phyloP scores from a whole-genome alignment of 2,888 invertebrate species.

The Pterostichus niger region DNA sequence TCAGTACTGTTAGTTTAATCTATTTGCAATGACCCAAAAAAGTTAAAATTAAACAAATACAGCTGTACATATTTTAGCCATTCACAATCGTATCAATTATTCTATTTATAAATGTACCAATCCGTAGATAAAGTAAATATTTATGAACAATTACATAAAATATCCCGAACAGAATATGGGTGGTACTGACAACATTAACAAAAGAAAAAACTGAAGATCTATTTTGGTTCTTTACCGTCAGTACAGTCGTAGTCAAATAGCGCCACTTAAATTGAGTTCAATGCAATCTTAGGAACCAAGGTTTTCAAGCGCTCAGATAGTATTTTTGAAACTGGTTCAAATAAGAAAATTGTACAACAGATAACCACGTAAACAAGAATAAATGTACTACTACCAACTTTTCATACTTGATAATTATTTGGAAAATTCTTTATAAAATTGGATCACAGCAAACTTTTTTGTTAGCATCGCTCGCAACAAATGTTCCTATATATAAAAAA shows the following conservation, averaged over 20 bases:
- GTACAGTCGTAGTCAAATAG: constrained; percentile 4
- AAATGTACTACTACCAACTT: too few relatives aligned
- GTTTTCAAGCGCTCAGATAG: constrained; percentile 21
- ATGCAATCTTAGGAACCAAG: constrained; percentile 19
- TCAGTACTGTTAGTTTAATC: background rate
- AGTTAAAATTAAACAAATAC: constrained; percentile 25
- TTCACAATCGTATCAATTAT: constrained; percentile 5
- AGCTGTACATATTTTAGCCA: constrained; percentile 4
- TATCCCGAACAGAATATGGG: background rate
- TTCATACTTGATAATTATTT: too few relatives aligned
- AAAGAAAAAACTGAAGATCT: constrained; percentile 29
- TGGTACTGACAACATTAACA: constrained; percentile 1
- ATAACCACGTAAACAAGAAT: too few relatives aligned
- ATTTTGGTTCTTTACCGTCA: background rate
- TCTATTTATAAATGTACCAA: constrained; percentile 2
- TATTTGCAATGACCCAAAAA: constrained; percentile 32
- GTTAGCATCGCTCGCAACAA: too few relatives aligned
- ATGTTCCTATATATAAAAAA: too few relatives aligned
- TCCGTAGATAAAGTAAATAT: constrained; percentile 8
- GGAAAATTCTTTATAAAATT: too few relatives aligned
- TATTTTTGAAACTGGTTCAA: too few relatives aligned
- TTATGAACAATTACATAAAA: background rate
- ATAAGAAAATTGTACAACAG: too few relatives aligned
- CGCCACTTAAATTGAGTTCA: constrained; percentile 49
- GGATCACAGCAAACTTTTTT: too few relatives aligned